These are phyloP conservation scores for Rhinella marina DNA, from an alignment of 2,797 vertebrate species.

Conservation along the genomic window DNA sequence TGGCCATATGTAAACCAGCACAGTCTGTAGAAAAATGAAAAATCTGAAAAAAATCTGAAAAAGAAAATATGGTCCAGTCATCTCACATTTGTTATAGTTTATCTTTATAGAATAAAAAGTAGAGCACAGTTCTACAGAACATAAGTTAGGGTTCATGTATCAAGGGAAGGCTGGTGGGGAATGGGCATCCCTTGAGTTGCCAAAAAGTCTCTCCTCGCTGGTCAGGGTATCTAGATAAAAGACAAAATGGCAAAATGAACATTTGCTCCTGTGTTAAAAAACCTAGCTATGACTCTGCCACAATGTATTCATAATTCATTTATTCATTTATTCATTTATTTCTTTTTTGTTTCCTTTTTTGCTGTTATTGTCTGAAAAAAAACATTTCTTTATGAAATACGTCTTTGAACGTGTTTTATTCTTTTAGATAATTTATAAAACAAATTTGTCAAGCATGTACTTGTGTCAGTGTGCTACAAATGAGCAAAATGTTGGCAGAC, in stretches of 20 bases:
- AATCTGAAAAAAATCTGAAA: neutral
- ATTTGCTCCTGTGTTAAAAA: neutral
- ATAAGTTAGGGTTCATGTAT: neutral
- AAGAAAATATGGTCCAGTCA: neutral
- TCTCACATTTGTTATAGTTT: neutral
- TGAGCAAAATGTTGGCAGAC: conserved; percentile 38
- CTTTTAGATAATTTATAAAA: neutral
- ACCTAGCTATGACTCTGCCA: neutral
- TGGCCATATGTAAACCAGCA: neutral
- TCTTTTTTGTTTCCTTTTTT: too few relatives aligned
- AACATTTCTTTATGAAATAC: neutral
- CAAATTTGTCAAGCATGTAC: neutral
- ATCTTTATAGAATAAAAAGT: neutral
- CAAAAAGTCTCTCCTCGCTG: neutral
- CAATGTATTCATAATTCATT: too few relatives aligned
- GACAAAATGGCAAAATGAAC: neutral
- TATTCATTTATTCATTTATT: too few relatives aligned
- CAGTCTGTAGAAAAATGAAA: neutral
- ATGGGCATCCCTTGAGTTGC: neutral
- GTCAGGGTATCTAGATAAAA: neutral
- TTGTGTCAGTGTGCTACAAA: conserved; percentile 18
- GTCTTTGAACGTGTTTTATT: neutral
- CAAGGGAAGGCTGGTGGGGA: neutral
- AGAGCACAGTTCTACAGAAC: neutral
- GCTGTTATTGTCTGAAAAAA: neutral